Conservation (phyloP, 2,113 vertebrate genomes). For the Plecturocebus donacophilus region DNA sequence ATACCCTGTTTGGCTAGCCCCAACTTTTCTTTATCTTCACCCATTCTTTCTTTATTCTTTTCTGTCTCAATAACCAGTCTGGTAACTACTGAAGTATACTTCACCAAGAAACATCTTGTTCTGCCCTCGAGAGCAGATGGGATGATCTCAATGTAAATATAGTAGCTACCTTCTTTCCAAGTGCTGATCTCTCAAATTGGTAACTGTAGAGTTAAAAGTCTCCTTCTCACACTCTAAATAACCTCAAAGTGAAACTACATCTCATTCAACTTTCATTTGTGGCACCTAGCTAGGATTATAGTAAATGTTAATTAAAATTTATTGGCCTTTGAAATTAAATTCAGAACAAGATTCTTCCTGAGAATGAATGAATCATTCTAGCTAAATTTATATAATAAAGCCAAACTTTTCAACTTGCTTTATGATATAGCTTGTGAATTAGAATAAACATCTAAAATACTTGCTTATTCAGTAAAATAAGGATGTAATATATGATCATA, state of each 20-base stretch:
- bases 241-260: background rate
- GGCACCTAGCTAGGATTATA: background rate
- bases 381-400: background rate
- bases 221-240: background rate
- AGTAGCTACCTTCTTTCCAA: background rate
- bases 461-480: slow-evolving; percentile 1
- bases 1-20: background rate
- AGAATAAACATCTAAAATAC: background rate
- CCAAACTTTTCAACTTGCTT: background rate
- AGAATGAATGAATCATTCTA: background rate
- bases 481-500: background rate
- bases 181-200: background rate
- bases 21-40: background rate
- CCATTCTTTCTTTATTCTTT: background rate
- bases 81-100: background rate
- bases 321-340: slow-evolving; percentile 16
- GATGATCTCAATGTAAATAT: background rate
- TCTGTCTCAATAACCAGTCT: background rate
- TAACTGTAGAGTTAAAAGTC: background rate
- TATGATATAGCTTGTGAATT: background rate
- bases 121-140: background rate
- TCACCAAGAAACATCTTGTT: background rate
- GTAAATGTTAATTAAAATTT: background rate
- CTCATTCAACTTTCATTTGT: background rate
- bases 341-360: background rate